Evolutionary conservation across 1,140 invertebrate genomes (phyloP).

Genomic region (Aphelinus atriplicis): DNA sequence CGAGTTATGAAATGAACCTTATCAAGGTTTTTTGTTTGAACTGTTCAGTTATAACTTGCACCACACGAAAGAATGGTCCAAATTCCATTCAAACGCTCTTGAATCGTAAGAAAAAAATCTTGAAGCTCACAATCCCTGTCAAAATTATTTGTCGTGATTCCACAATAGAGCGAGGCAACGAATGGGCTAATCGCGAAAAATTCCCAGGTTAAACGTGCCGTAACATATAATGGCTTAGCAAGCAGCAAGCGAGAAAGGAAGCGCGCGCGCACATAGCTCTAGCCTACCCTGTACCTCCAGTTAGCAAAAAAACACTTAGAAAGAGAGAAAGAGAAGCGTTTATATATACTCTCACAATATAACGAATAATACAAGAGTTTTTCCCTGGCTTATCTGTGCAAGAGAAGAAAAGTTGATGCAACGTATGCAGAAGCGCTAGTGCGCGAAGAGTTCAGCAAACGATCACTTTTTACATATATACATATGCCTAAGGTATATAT

Average conservation of each 20-base stretch:
- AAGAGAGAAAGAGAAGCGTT: background rate
- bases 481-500: background rate
- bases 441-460: conserved; percentile 14
- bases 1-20: no score
- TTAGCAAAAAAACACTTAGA: conserved; percentile 54
- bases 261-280: conserved; percentile 51
- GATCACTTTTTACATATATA: conserved; percentile 5
- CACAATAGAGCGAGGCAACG: no score
- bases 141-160: no score
- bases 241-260: conserved; percentile 52
- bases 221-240: background rate
- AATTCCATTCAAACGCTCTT: no score
- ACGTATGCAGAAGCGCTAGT: conserved; percentile 13
- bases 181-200: background rate
- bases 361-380: conserved; percentile 43
- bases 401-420: conserved; percentile 13
- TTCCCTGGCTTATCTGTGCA: no score
- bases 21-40: no score
- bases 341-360: conserved; percentile 22
- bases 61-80: no score
- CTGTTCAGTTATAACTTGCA: no score
- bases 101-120: no score
- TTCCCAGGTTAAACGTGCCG: background rate
- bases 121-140: no score
- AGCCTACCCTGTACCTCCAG: conserved; percentile 65